Conservation (phyloP, 92 coral and sea anemone species). For the Hydrozoanthus gracilis region DNA sequence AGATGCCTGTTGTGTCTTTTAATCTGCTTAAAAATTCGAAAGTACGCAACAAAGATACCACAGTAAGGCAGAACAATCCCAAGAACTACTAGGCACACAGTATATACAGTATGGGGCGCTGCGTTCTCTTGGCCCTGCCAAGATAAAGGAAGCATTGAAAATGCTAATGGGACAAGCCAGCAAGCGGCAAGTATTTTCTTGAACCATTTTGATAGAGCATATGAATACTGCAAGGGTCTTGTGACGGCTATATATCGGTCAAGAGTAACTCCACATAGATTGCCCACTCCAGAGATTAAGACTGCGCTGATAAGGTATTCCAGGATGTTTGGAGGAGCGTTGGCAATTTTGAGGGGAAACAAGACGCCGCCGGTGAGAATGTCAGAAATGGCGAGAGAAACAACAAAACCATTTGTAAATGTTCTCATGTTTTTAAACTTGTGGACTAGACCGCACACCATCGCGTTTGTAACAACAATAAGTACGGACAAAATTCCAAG, state of each 20-base stretch:
- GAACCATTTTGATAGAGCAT: constrained; percentile 27
- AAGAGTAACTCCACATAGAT: constrained; percentile 36
- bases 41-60: constrained; percentile 27
- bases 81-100: constrained; percentile 17
- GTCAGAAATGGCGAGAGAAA: constrained; percentile 33
- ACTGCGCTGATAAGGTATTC: constrained; percentile 18
- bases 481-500: constrained; percentile 17
- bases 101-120: constrained; percentile 14
- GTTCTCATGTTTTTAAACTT: constrained; percentile 34
- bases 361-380: constrained; percentile 28
- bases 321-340: background rate
- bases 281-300: constrained; percentile 33
- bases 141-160: constrained; percentile 17
- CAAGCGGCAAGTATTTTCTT: constrained; percentile 24
- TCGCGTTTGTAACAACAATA: constrained; percentile 35
- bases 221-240: constrained; percentile 36
- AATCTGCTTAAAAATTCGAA: constrained; percentile 14
- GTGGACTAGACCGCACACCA: constrained; percentile 31
- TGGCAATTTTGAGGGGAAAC: constrained; percentile 32
- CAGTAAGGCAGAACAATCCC: constrained; percentile 35
- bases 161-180: constrained; percentile 16
- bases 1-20: constrained; percentile 25
- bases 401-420: constrained; percentile 32
- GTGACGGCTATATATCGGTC: constrained; percentile 36
- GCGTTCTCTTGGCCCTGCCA: constrained; percentile 27